Evolutionary conservation across 2,888 invertebrate genomes (phyloP).

Genomic region (Isotomurus palustris): DNA sequence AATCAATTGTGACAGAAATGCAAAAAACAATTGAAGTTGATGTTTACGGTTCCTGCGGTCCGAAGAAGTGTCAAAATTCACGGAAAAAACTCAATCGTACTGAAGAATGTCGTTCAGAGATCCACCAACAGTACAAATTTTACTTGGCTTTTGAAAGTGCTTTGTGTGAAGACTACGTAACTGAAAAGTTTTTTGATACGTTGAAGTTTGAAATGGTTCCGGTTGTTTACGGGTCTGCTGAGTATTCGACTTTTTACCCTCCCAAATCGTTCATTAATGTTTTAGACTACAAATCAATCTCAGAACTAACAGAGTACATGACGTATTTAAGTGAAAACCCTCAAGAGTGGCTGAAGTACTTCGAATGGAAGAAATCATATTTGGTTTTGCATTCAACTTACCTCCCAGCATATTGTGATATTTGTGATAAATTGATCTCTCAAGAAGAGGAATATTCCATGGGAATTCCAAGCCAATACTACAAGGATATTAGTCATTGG

Average conservation of each 20-base stretch:
- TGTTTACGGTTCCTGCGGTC: neutral
- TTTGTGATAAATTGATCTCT: conserved; percentile 8
- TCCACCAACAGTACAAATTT: conserved; percentile 4
- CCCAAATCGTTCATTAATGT: conserved; percentile 9
- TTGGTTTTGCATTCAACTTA: neutral
- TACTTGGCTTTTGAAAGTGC: conserved; percentile 8
- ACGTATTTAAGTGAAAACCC: neutral
- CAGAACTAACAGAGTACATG: conserved; percentile 3
- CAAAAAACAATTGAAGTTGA: neutral
- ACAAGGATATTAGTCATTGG: no score
- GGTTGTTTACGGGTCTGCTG: conserved; percentile 7
- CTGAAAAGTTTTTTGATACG: conserved; percentile 12
- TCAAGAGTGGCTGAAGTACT: conserved; percentile 3
- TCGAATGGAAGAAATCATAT: conserved; percentile 10
- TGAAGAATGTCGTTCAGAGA: neutral
- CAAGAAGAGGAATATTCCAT: neutral
- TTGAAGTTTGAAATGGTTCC: conserved; percentile 4
- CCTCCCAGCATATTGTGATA: neutral
- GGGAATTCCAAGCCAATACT: no score
- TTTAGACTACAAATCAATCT: neutral
- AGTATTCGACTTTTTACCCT: conserved; percentile 1
- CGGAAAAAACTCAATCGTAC: neutral
- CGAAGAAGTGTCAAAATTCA: neutral
- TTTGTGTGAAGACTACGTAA: conserved; percentile 9
- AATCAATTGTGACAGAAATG: neutral